A percentile compares a stretch with the other conserved stretches of the same genome.
phyloP scores from a whole-genome alignment of 2,113 vertebrate species.

The Anser brachyrhynchus region DNA sequence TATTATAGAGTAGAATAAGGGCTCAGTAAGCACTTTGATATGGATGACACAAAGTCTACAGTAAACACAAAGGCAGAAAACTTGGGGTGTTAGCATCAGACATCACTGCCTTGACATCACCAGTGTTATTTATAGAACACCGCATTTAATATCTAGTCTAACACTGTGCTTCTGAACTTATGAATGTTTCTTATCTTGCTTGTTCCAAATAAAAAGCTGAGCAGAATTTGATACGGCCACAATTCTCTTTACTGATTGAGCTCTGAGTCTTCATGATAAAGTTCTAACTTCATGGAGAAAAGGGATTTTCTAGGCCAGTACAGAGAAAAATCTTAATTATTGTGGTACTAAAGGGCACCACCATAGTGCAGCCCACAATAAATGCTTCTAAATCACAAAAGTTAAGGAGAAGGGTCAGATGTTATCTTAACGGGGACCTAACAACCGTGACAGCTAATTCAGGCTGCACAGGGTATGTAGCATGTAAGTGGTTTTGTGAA shows the following conservation, averaged over 20 bases:
- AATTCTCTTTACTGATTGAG: not conserved
- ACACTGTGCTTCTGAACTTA: not conserved
- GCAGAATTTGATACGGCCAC: not conserved
- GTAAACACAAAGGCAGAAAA: not conserved
- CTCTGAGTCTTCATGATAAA: not conserved
- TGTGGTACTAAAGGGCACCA: not conserved
- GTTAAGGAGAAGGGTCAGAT: slow-evolving; percentile 35
- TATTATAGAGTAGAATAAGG: not conserved
- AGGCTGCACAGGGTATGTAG: not conserved
- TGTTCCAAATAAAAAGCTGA: not conserved
- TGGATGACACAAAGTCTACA: not conserved
- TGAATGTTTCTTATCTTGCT: not conserved
- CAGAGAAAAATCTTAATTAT: slow-evolving; percentile 9
- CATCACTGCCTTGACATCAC: not conserved
- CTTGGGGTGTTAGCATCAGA: not conserved
- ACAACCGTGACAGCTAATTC: slow-evolving; percentile 5
- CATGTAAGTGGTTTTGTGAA: slow-evolving; percentile 69
- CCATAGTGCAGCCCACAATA: not conserved
- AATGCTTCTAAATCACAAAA: slow-evolving; percentile 33
- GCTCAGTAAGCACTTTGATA: not conserved
- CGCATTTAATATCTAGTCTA: not conserved
- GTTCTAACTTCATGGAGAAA: not conserved
- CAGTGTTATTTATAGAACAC: not conserved
- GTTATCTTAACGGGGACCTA: slow-evolving; percentile 40
- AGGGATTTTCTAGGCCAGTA: not conserved